These are phyloP conservation scores for Engraulis encrasicolus DNA, from an alignment of 2,113 vertebrate species.

Conservation along the genomic window DNA sequence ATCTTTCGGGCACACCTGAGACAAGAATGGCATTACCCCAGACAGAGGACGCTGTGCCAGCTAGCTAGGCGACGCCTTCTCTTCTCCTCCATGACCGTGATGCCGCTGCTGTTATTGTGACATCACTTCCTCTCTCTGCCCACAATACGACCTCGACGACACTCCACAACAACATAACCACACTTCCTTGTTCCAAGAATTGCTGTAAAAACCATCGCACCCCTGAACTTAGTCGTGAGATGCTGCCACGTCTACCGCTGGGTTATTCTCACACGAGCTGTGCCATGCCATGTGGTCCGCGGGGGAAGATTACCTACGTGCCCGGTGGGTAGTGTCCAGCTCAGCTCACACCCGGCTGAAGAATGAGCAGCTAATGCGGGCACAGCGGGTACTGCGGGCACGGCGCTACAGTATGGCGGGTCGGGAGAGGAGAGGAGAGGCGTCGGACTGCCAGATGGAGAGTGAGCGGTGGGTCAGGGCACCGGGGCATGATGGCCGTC, in stretches of 20 bases:
- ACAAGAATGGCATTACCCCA: not conserved
- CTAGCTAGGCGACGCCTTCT: not conserved
- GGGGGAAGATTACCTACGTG: not conserved
- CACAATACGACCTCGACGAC: not conserved
- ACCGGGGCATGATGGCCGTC: constrained; percentile 28
- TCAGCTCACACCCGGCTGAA: not conserved
- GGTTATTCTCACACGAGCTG: too few species aligned
- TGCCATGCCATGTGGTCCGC: not conserved
- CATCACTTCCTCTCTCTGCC: not conserved
- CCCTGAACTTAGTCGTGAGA: too few species aligned
- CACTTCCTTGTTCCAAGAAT: too few species aligned
- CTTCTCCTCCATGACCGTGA: not conserved
- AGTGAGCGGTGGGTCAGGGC: constrained; percentile 48
- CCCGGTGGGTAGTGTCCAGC: not conserved
- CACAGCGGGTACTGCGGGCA: not conserved
- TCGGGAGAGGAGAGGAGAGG: constrained; percentile 39
- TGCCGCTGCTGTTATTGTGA: too few species aligned
- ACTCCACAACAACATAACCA: too few species aligned
- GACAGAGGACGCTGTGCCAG: not conserved
- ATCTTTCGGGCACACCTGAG: not conserved
- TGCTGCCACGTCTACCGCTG: too few species aligned
- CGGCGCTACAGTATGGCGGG: constrained; percentile 15
- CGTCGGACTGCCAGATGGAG: constrained; percentile 56
- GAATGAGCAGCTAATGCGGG: not conserved
- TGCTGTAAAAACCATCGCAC: too few species aligned